Evolutionary conservation across 1,140 invertebrate species (phyloP).

Genomic region (Leptinotarsa lineolata): DNA sequence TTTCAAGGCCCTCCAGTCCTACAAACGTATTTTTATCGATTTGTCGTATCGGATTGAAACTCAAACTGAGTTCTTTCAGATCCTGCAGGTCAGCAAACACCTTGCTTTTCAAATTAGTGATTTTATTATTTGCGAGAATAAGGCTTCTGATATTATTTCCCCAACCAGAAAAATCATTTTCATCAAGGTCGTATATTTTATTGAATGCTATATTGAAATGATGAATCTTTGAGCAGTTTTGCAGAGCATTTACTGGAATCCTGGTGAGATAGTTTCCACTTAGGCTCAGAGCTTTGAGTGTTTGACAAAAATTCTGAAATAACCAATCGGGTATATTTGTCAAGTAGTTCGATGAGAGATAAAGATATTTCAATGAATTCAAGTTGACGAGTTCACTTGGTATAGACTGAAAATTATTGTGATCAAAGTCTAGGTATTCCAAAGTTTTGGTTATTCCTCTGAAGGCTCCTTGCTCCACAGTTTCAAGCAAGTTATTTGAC

Average conservation of each 20-base stretch:
- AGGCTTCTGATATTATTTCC: constrained; percentile 80
- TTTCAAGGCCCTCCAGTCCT: constrained; percentile 74
- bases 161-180: constrained; percentile 75
- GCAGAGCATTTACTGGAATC: constrained; percentile 71
- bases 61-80: constrained; percentile 83
- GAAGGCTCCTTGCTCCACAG: constrained; percentile 72
- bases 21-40: constrained; percentile 77
- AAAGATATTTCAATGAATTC: constrained; percentile 75
- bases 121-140: constrained; percentile 81
- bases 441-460: constrained; percentile 71
- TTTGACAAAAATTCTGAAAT: constrained; percentile 62
- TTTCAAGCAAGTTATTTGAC: constrained; percentile 74
- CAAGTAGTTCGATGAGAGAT: constrained; percentile 81
- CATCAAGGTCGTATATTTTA: constrained; percentile 73
- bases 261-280: constrained; percentile 77
- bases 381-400: constrained; percentile 71
- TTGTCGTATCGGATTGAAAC: constrained; percentile 83
- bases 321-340: constrained; percentile 61
- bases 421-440: constrained; percentile 82
- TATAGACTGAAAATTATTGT: constrained; percentile 72
- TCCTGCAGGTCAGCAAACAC: constrained; percentile 72
- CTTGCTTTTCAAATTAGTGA: constrained; percentile 73
- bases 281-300: constrained; percentile 76
- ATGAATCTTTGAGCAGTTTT: constrained; percentile 70
- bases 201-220: constrained; percentile 90